phyloP scores from a whole-genome alignment of 2,113 vertebrate genomes.

The Onychostoma macrolepis region DNA sequence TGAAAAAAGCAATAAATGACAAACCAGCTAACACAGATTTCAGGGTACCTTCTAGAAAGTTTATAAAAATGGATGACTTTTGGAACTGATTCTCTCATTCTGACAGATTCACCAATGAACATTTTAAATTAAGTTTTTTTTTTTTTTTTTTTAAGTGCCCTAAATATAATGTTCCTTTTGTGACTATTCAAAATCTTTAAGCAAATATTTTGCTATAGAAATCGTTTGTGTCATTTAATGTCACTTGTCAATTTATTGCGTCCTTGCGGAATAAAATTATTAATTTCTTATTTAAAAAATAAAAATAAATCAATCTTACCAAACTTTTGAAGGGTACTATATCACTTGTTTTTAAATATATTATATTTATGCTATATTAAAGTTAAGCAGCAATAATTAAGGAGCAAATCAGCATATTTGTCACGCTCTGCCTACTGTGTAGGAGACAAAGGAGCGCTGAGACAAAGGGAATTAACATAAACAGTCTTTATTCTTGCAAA shows the following conservation, averaged over 20 bases:
- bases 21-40: not conserved
- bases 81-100: not conserved
- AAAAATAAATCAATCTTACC: too few relatives aligned
- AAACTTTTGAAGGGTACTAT: not conserved
- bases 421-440: too few relatives aligned
- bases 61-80: not conserved
- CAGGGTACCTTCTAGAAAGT: not conserved
- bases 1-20: not conserved
- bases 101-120: not conserved
- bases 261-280: not conserved
- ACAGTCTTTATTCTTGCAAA: too few relatives aligned
- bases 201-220: too few relatives aligned
- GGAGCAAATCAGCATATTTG: not conserved
- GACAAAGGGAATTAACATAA: too few relatives aligned
- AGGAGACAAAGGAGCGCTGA: too few relatives aligned
- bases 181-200: too few relatives aligned
- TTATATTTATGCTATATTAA: not conserved
- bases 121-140: too few relatives aligned
- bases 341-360: not conserved
- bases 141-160: too few relatives aligned
- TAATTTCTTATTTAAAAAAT: not conserved
- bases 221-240: not conserved
- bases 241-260: not conserved
- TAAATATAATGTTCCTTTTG: not conserved
- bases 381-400: not conserved